Conservation (phyloP, 2,888 invertebrate species). For the Drosophila kambysellisi region DNA sequence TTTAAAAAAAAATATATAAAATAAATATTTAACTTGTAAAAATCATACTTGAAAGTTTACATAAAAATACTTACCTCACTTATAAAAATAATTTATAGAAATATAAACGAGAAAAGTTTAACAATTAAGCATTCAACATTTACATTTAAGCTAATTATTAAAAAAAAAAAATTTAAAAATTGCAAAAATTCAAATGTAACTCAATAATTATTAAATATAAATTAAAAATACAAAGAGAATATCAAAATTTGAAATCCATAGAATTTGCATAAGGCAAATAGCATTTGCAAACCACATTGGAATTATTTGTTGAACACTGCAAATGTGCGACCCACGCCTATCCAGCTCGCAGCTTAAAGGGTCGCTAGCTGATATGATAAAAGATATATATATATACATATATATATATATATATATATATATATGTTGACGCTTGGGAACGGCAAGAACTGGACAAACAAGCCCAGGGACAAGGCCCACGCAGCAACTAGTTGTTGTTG, state of each 20-base stretch:
- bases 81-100: too few relatives aligned
- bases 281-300: slow-evolving; percentile 1
- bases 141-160: neutral
- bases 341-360: slow-evolving; percentile 27
- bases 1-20: neutral
- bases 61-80: neutral
- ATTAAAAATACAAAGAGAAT: neutral
- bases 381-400: neutral
- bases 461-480: slow-evolving; percentile 48
- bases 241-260: neutral
- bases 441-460: slow-evolving; percentile 27
- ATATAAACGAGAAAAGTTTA: neutral
- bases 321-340: slow-evolving; percentile 25
- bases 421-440: slow-evolving; percentile 9
- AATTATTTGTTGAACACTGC: neutral
- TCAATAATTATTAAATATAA: neutral
- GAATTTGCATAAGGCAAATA: neutral
- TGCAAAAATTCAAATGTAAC: too few relatives aligned
- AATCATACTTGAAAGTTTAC: neutral
- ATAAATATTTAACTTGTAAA: neutral
- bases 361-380: slow-evolving; percentile 35
- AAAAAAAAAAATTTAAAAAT: neutral
- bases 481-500: slow-evolving; percentile 21
- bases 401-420: neutral
- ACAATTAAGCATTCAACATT: neutral